These are phyloP conservation scores for Galeopterus variegatus DNA, from an alignment of 2,113 vertebrate species.

Conservation along the genomic window DNA sequence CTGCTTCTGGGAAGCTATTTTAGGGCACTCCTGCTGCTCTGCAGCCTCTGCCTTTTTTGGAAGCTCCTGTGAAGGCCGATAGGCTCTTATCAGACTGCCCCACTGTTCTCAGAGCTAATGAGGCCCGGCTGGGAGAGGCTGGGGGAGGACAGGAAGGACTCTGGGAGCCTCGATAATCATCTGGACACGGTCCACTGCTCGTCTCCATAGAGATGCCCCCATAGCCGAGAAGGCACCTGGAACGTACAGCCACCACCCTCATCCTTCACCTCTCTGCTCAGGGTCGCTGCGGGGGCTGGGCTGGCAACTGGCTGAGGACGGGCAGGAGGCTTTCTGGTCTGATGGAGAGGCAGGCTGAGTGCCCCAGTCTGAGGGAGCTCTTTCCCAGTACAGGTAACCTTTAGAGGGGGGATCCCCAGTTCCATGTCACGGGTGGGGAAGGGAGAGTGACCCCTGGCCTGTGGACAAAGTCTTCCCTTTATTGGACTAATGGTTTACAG, in stretches of 20 bases:
- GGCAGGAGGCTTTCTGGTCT: background rate
- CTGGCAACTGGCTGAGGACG: background rate
- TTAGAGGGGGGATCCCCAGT: background rate
- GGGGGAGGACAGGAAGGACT: background rate
- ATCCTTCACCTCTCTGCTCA: slow-evolving; percentile 25
- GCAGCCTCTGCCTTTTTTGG: background rate
- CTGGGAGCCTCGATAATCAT: slow-evolving; percentile 69
- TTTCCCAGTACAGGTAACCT: background rate
- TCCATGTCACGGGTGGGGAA: background rate
- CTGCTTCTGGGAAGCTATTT: background rate
- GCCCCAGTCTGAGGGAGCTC: background rate
- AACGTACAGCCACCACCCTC: slow-evolving; percentile 23
- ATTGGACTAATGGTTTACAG: background rate
- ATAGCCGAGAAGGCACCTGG: slow-evolving; percentile 57
- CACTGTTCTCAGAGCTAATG: background rate
- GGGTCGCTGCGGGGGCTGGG: slow-evolving; percentile 57
- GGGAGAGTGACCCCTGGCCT: background rate
- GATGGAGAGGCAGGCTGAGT: background rate
- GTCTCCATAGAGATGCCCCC: slow-evolving; percentile 53
- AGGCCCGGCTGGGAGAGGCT: background rate
- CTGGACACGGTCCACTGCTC: slow-evolving; percentile 63
- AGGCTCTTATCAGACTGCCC: background rate
- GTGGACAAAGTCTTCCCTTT: slow-evolving; percentile 45
- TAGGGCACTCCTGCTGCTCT: background rate
- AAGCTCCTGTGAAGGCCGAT: background rate